Percentiles rank a stretch among this genome's conserved stretches.
These are phyloP conservation scores for Amphipyra tragopoginis DNA, from an alignment of 2,888 invertebrate species.

Conservation along the genomic window DNA sequence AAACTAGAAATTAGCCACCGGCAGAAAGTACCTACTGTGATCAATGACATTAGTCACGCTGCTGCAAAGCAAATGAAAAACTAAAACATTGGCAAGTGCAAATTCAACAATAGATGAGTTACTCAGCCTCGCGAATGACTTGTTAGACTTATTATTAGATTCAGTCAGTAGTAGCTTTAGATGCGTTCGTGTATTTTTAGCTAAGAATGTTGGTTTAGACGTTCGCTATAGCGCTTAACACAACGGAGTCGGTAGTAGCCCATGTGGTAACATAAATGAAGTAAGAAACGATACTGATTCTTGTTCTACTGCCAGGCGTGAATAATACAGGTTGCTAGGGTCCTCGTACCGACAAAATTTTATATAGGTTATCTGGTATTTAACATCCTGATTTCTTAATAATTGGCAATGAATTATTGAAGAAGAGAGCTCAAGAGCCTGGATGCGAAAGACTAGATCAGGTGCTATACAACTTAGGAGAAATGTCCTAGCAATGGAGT, in stretches of 20 bases:
- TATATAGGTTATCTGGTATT: not conserved
- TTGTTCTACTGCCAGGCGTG: not conserved
- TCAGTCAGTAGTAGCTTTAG: constrained; percentile 60
- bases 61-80: constrained; percentile 54
- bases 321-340: not conserved
- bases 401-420: too few species aligned
- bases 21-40: constrained; percentile 49
- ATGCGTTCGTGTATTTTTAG: constrained; percentile 65
- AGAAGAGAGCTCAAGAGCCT: too few species aligned
- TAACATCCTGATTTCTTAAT: not conserved
- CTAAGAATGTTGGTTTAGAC: constrained; percentile 62
- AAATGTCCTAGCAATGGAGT: too few species aligned
- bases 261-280: constrained; percentile 33
- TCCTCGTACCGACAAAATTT: not conserved
- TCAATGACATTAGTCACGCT: constrained; percentile 59
- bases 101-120: constrained; percentile 64
- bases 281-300: constrained; percentile 33
- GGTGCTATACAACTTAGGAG: too few species aligned
- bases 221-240: constrained; percentile 53
- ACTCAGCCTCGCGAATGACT: constrained; percentile 64
- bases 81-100: constrained; percentile 61
- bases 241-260: constrained; percentile 35
- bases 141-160: constrained; percentile 64
- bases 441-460: too few species aligned
- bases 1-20: constrained; percentile 19